Evolutionary conservation across 2,888 invertebrate genomes (phyloP), one percentile per base, ranked within the genome.

Genomic region (Nemotelus pantherinus): DNA sequence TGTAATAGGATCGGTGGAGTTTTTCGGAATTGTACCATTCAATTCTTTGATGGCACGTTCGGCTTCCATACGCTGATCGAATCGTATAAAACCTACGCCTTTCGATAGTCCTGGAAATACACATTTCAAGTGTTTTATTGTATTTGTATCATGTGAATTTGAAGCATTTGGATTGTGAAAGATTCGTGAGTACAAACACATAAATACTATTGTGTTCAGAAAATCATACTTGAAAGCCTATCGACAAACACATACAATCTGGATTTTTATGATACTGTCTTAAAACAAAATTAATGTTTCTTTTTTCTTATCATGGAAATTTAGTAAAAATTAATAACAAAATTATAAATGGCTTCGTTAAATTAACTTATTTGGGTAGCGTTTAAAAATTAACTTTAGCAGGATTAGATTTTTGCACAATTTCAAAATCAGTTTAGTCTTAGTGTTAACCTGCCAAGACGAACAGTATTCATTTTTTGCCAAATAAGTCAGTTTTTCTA

Each of bases 81-180:
- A 97, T 81, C 97, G 92, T 84, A 97, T 96, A 88, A 97, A 97
- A 78, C 97, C 97, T 81, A 97, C 97, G 82, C 97, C 97, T 88
- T 97, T 97, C 80, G 96, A 96, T 85, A 96, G 89, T 83, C 97
- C 97, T 93, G 90, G 70, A 81, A 81, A 78, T 78, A 80, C 25
- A 25, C 1, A 25, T 25, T 25, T 25, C 48, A 65, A 25, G 25
- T 25, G n/a, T 10, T 55, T 55, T 10, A 55, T 55, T 55, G 55
- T 10, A 55, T 25, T 25, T 25, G 25, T 25, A 25, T 25, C 25
- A 25, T 25, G 25, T 25, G 25, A 25, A 25, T 25, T 25, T 25
- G 25, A 25, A 25, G 25, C 25, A 25, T 25, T 25, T 25, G 25
- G 25, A 25, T 25, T 25, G 25, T 25, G 25, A 25, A 25, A 25